Evolutionary conservation across 2,797 vertebrate species (phyloP), one percentile per base, ranked within the genome.

Genomic region (Paedocypris micromegethes): DNA sequence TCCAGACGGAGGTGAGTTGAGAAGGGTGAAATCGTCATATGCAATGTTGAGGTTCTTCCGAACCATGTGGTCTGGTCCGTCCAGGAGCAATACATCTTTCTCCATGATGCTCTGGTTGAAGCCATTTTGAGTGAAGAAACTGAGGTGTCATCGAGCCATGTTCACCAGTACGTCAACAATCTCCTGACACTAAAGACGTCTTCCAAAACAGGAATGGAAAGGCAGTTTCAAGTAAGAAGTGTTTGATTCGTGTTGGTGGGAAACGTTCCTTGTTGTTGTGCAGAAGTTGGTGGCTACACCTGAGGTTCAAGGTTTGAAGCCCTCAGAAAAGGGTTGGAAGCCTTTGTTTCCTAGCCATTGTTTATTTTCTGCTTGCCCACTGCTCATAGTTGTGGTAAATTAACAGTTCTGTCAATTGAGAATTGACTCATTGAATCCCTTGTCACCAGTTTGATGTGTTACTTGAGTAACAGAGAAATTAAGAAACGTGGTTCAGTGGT

Each of bases 71-170:
- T 23, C 1, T 23, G 23, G 23, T 23, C 59, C 9, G 48, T 76
- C 40, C 81, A 99, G 96, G 97, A 98, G 45, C 96, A 99, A 60
- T 98, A 96, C 9, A 83, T 96, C 69, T 99, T 98, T 65, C 95
- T 94, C 83, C 94, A 99, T 0, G 92, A 99, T 53, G 90, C 92
- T 0, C 39, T 99, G 79, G 94, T 93, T 0, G 96, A 98, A 73
- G 94, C 93, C 0, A 94, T 98, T 77, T 80, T 93, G 71, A 90
- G 89, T 55, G 90, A 90, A 67, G 93, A 97, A 77, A 98, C 95
- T 0, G 94, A 96, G 77, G 92, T 98, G 53, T 79, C 66, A 0
- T 88, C 93, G 4, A 83, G 83, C 77, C 89, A 88, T 42, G 90
- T 98, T 60, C 93, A 97, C 62, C 83, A 83, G 77, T 97, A 98